Evolutionary conservation across 2,113 vertebrate species (phyloP).

Genomic region (Aepyceros melampus): DNA sequence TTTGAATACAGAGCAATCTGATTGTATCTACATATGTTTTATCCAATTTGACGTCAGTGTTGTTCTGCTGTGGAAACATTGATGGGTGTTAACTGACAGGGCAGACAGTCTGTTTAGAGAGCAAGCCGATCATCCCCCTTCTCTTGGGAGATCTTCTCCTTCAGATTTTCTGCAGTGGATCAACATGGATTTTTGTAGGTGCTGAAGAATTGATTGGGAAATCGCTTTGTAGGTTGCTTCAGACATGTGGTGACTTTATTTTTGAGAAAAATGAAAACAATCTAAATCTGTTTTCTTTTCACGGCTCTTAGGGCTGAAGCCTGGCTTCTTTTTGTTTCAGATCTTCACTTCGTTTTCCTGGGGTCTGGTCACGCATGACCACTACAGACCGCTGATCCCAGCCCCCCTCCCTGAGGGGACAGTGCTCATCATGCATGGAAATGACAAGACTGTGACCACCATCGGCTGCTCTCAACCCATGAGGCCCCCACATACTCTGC

Average conservation of each 20-base stretch:
- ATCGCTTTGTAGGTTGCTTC: background rate
- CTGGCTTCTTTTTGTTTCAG: background rate
- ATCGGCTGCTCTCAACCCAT: accelerated
- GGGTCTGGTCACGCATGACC: background rate
- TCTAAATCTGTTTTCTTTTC: background rate
- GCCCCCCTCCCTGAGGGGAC: background rate
- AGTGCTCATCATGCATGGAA: accelerated
- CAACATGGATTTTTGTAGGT: background rate
- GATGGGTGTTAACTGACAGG: conserved; percentile 17
- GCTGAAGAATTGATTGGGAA: background rate
- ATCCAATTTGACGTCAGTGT: conserved; percentile 69
- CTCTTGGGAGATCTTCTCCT: background rate
- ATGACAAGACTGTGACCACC: background rate
- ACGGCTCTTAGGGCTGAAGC: background rate
- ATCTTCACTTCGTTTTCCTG: background rate
- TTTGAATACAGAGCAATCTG: conserved; percentile 68
- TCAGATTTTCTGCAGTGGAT: background rate
- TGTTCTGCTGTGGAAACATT: background rate
- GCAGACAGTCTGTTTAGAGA: conserved; percentile 47
- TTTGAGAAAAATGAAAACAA: background rate
- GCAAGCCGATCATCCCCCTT: background rate
- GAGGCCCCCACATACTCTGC: accelerated
- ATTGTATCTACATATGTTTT: conserved; percentile 71
- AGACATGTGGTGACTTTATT: background rate
- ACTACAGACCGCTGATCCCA: background rate